These are phyloP conservation scores for Ylistrum balloti DNA, from an alignment of 1,140 invertebrate genomes.

Conservation along the genomic window DNA sequence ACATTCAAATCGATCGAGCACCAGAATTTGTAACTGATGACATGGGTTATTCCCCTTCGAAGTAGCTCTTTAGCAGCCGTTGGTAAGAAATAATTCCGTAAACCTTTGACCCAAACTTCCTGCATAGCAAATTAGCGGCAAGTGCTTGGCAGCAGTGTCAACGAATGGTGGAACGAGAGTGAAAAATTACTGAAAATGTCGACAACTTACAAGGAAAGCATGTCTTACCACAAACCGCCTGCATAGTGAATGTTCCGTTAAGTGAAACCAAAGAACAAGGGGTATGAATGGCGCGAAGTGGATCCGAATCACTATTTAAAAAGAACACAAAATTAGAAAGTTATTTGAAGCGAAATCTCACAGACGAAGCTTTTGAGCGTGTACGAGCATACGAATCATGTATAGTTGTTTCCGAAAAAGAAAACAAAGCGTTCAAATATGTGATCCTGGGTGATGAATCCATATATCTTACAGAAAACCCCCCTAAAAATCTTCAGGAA, in stretches of 20 bases:
- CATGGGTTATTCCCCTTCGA: neutral
- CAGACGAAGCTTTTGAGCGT: conserved; percentile 78
- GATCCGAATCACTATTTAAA: conserved; percentile 65
- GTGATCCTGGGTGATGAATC: conserved; percentile 79
- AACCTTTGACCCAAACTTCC: conserved; percentile 59
- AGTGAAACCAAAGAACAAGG: neutral
- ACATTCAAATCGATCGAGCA: too few relatives aligned
- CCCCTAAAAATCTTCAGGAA: conserved; percentile 76
- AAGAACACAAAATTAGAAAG: conserved; percentile 80
- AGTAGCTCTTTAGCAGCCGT: neutral
- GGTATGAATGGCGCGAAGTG: conserved; percentile 62
- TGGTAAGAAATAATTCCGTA: neutral
- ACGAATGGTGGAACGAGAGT: conserved; percentile 42
- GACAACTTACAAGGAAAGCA: conserved; percentile 4
- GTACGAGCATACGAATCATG: conserved; percentile 82
- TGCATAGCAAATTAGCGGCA: conserved; percentile 63
- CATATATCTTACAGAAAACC: conserved; percentile 81
- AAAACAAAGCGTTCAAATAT: conserved; percentile 81
- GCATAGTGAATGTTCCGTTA: neutral
- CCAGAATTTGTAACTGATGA: too few relatives aligned
- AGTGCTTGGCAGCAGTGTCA: conserved; percentile 67
- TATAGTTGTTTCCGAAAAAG: conserved; percentile 80
- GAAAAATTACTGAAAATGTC: too few relatives aligned
- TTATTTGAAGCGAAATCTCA: conserved; percentile 77
- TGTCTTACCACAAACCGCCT: conserved; percentile 12